Conservation (phyloP, 2,888 invertebrate genomes). For the Protophormia terraenovae region DNA sequence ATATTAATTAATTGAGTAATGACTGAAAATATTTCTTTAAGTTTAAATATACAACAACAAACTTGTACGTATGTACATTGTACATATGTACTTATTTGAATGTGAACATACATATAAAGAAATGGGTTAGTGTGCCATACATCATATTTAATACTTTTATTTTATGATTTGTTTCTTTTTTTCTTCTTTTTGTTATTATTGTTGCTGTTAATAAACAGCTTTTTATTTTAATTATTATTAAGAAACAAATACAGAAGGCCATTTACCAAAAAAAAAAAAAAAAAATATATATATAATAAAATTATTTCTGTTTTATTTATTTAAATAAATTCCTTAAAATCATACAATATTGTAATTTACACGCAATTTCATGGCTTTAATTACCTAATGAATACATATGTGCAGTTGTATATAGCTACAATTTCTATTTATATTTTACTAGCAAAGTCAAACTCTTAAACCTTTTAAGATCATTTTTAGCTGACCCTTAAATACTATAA, state of each 20-base stretch:
- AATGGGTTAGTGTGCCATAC: conserved; percentile 46
- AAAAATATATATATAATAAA: not conserved
- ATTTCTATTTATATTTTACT: not conserved
- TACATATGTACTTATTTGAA: not conserved
- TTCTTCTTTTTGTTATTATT: no score
- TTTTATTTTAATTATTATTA: conserved; percentile 5
- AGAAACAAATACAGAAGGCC: conserved; percentile 6
- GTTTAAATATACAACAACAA: not conserved
- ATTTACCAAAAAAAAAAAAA: not conserved
- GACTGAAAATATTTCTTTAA: no score
- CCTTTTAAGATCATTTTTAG: not conserved
- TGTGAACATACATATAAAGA: not conserved
- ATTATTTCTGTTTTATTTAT: not conserved
- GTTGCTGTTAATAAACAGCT: no score
- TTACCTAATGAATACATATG: conserved; percentile 25
- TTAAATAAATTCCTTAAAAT: conserved; percentile 38
- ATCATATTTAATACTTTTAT: not conserved
- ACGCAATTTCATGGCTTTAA: conserved; percentile 43
- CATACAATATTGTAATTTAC: conserved; percentile 49
- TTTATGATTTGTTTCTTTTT: not conserved
- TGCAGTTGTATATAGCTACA: no score
- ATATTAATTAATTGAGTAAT: conserved; percentile 34
- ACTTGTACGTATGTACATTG: not conserved
- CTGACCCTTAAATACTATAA: not conserved
- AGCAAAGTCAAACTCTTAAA: not conserved